Conservation (phyloP, 2,888 invertebrate genomes). For the Epinotia brunnichana region DNA sequence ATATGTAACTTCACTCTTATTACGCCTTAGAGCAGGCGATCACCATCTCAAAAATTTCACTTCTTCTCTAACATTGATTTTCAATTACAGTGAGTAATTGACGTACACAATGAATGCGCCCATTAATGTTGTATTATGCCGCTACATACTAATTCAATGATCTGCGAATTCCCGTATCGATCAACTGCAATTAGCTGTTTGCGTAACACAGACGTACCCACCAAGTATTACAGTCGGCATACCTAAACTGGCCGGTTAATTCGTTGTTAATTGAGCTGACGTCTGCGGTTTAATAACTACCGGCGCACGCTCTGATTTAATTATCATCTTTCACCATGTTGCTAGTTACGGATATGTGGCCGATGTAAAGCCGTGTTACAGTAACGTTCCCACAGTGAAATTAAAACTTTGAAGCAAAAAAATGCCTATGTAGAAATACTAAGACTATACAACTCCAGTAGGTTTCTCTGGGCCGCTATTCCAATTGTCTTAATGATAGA, state of each 20-base stretch:
- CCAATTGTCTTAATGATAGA: too few relatives aligned
- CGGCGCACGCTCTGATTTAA: constrained; percentile 64
- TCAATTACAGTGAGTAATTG: neutral
- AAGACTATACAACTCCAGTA: too few relatives aligned
- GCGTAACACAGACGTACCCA: neutral
- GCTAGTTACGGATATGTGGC: constrained; percentile 20
- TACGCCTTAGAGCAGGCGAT: too few relatives aligned
- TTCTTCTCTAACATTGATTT: neutral
- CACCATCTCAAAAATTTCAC: too few relatives aligned
- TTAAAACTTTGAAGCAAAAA: neutral
- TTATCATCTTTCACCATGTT: constrained; percentile 63
- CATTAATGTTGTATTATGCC: neutral
- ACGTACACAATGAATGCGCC: too few relatives aligned
- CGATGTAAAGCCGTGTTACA: neutral
- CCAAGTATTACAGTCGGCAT: constrained; percentile 10
- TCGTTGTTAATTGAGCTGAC: constrained; percentile 65
- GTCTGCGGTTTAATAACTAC: constrained; percentile 72
- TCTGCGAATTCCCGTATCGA: neutral
- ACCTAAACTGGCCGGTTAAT: constrained; percentile 37
- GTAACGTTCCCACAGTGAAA: neutral
- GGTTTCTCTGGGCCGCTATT: too few relatives aligned
- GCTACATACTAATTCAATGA: neutral
- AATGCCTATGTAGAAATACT: neutral
- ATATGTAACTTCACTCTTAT: too few relatives aligned
- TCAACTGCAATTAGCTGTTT: neutral